Evolutionary conservation across 2,888 invertebrate genomes (phyloP).

Genomic region (Prosopocoilus inquinatus): DNA sequence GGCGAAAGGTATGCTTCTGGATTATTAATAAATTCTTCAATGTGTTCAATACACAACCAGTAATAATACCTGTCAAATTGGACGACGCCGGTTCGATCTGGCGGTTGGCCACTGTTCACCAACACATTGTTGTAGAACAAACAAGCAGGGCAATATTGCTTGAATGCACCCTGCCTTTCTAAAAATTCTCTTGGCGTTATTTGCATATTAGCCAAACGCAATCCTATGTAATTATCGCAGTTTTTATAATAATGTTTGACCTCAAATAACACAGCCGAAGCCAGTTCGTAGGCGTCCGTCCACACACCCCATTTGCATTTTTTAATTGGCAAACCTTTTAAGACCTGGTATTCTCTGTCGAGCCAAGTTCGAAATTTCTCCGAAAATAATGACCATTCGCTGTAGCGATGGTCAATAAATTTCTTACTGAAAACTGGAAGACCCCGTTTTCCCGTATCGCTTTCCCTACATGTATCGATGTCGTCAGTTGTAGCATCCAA

Average conservation of each 20-base stretch:
- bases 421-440: constrained; percentile 29
- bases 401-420: constrained; percentile 51
- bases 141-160: constrained; percentile 62
- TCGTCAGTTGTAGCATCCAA: constrained; percentile 48
- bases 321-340: constrained; percentile 52
- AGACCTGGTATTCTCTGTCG: constrained; percentile 56
- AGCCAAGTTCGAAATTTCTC: constrained; percentile 54
- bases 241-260: constrained; percentile 56
- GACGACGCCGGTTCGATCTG: constrained; percentile 57
- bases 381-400: constrained; percentile 48
- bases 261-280: constrained; percentile 48
- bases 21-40: constrained; percentile 49
- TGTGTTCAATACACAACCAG: constrained; percentile 61
- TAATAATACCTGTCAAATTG: constrained; percentile 58
- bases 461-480: constrained; percentile 49
- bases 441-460: constrained; percentile 41
- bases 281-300: constrained; percentile 46
- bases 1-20: constrained; percentile 52
- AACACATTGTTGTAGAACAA: constrained; percentile 44
- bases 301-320: constrained; percentile 59
- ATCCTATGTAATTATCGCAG: constrained; percentile 51
- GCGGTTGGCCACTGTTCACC: constrained; percentile 50
- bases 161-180: constrained; percentile 50
- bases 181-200: constrained; percentile 58
- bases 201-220: constrained; percentile 55